phyloP scores from a whole-genome alignment of 1,140 invertebrate species.

The Heliconius melpomene region DNA sequence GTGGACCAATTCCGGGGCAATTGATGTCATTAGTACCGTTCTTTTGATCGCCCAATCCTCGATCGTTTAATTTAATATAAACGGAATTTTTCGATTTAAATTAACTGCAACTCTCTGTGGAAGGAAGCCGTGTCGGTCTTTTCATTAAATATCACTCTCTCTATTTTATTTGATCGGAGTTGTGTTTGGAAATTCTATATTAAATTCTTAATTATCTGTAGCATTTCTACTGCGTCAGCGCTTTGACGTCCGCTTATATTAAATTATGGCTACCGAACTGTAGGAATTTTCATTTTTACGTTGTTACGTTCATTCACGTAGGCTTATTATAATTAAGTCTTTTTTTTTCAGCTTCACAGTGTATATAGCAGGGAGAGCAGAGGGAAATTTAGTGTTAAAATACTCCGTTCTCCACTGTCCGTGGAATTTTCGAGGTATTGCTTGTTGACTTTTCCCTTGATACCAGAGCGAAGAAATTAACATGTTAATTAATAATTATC shows the following conservation, averaged over 20 bases:
- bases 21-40: slow-evolving; percentile 63
- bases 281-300: neutral
- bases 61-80: slow-evolving; percentile 69
- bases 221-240: slow-evolving; percentile 39
- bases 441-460: no score
- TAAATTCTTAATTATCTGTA: slow-evolving; percentile 47
- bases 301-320: neutral
- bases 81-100: slow-evolving; percentile 57
- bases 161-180: slow-evolving; percentile 45
- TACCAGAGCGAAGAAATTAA: no score
- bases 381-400: no score
- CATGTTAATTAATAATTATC: no score
- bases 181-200: slow-evolving; percentile 45
- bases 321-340: neutral
- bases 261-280: slow-evolving; percentile 17
- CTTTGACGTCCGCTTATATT: slow-evolving; percentile 32
- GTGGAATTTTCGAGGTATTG: no score
- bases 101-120: slow-evolving; percentile 50
- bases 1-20: slow-evolving; percentile 67
- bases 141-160: slow-evolving; percentile 53
- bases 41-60: slow-evolving; percentile 62
- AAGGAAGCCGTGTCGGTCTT: slow-evolving; percentile 47
- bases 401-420: no score
- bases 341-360: neutral
- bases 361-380: no score